A percentile compares a stretch with the other conserved stretches of the same genome.
These are phyloP conservation scores for Nicator chloris DNA, from an alignment of 2,113 vertebrate species.

Conservation along the genomic window DNA sequence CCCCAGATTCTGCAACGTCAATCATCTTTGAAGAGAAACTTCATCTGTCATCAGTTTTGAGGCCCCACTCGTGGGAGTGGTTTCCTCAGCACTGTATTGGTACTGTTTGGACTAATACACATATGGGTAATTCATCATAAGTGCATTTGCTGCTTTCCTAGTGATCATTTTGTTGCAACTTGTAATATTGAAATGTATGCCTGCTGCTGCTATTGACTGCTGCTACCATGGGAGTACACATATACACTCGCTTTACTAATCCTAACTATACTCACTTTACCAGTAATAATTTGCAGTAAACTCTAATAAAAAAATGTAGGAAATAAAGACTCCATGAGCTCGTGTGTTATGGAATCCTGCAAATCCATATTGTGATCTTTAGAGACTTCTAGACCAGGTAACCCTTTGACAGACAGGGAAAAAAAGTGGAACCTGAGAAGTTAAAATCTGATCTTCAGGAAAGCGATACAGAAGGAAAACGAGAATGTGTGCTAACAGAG, in stretches of 20 bases:
- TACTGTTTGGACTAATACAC: background rate
- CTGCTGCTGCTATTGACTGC: background rate
- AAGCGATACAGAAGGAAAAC: background rate
- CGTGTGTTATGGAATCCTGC: fast-evolving
- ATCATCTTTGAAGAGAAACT: background rate
- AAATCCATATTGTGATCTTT: background rate
- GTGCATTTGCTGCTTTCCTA: background rate
- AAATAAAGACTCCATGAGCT: background rate
- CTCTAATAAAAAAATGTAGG: background rate
- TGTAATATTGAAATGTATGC: background rate
- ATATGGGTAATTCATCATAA: background rate
- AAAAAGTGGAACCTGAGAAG: background rate
- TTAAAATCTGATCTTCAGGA: background rate
- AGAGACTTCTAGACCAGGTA: background rate
- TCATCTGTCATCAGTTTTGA: background rate
- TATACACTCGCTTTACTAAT: background rate
- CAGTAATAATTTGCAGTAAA: background rate
- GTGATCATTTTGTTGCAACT: background rate
- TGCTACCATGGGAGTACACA: background rate
- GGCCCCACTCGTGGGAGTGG: background rate
- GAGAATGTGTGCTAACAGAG: background rate
- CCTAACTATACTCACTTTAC: background rate
- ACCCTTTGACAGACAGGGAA: background rate
- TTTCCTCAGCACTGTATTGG: background rate
- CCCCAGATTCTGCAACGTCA: fast-evolving